These are phyloP conservation scores for Amyelois transitella DNA, from an alignment of 1,140 invertebrate genomes.

Conservation along the genomic window DNA sequence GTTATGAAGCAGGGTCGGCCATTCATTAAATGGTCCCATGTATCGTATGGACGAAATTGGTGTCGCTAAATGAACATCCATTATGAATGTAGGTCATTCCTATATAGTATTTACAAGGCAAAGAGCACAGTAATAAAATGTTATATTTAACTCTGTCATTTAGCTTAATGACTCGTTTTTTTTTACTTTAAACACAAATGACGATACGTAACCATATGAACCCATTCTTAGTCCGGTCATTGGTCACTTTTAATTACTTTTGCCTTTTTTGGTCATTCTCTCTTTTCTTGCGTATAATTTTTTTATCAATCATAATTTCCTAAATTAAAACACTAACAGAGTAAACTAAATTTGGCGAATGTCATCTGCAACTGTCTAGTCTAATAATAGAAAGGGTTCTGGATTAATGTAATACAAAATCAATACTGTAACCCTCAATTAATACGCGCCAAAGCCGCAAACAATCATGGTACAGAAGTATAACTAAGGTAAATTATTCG, in stretches of 20 bases:
- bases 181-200: no score
- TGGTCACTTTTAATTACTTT: no score
- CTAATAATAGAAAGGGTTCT: constrained; percentile 49
- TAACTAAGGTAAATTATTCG: no score
- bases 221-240: no score
- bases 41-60: not conserved
- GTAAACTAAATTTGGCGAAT: constrained; percentile 43
- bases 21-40: constrained; percentile 2
- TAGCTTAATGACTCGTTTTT: no score
- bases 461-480: not conserved
- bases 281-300: no score
- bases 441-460: constrained; percentile 37
- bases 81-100: not conserved
- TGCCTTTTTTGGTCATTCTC: no score
- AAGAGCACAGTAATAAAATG: no score
- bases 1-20: constrained; percentile 13
- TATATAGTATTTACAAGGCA: not conserved
- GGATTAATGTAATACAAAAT: constrained; percentile 66
- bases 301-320: no score
- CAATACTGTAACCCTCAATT: constrained; percentile 62
- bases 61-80: not conserved
- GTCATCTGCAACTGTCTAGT: constrained; percentile 30
- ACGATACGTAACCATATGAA: no score
- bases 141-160: not conserved
- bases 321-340: no score